Base-by-base conservation (phyloP, 1,140 invertebrate species). In the Cotesia vestalis region DNA sequence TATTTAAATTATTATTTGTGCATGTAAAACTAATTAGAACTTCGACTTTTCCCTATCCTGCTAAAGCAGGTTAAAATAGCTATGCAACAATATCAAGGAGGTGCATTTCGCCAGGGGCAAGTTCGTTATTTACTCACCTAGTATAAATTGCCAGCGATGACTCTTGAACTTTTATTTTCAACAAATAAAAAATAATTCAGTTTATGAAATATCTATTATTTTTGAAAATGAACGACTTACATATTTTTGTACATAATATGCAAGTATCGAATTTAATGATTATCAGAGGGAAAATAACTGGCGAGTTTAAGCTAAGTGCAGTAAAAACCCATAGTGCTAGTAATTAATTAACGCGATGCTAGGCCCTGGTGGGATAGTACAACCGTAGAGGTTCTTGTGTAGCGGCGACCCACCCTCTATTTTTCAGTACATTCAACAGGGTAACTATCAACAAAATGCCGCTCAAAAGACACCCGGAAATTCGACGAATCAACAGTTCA, bases 71-170 rank as follows among this genome's bases (percentile, higher is more conserved):
- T 79, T 68, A 79, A 85, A 87, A 83, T 86, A 87, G 86, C 86
- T 87, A 87, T 87, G 83, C 86, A 87, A 87, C 81, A 82, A 85
- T 87, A 86, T 85, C 83, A 83, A 87, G 86, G 86, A 85, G 79
- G 84, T 86, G 82, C 82, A 79, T 85, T 84, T 84, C 80, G 78
- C 83, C 86, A 86, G 84, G 85, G 85, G 79, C 85, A 83, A 86
- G 84, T 81, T 83, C 83, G 80, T 84, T 78, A 77, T 84, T 84
- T 86, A 78, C 86, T 83, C 80, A 84, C 84, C 85, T 86, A 86
- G 85, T 81, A 77, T 80, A 82, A 78, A 77, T 71, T 76, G 74
- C 74, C 73, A 73, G 69, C 76, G 76, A 78, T 76, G 75, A 74
- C 82, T 84, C 77, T 17, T 59, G 11, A 46, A 46, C 17, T 59